A percentile compares a stretch with the other conserved stretches of the same genome.
Evolutionary conservation across 2,797 vertebrate species (phyloP).

Genomic region (Todus mexicanus): DNA sequence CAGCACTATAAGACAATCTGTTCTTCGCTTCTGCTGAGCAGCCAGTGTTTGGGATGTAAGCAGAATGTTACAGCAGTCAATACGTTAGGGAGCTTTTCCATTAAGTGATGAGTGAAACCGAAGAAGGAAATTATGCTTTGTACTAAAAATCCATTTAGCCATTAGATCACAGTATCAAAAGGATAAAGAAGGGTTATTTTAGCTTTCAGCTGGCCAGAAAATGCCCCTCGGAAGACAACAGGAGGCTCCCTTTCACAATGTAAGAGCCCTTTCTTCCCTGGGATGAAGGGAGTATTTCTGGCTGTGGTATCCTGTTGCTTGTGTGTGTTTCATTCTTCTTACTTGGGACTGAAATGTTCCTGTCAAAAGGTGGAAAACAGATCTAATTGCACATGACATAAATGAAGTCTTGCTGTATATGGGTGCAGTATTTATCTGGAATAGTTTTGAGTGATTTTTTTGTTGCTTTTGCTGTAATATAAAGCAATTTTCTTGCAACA

Average conservation of each 20-base stretch:
- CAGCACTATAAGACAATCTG: neutral
- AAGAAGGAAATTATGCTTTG: conserved; percentile 44
- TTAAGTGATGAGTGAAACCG: conserved; percentile 36
- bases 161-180: conserved; percentile 12
- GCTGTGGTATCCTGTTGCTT: conserved; percentile 18
- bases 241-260: conserved; percentile 55
- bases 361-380: conserved; percentile 10
- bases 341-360: neutral
- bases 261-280: conserved; percentile 41
- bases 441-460: neutral
- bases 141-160: conserved; percentile 55
- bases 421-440: neutral
- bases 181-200: conserved; percentile 43
- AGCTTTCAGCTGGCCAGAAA: conserved; percentile 51
- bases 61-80: neutral
- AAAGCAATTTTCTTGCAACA: neutral
- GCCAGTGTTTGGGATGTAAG: neutral
- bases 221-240: conserved; percentile 48
- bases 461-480: neutral
- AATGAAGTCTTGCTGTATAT: neutral
- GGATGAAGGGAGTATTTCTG: conserved; percentile 9
- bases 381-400: neutral
- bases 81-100: conserved; percentile 26
- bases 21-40: neutral
- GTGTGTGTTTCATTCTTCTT: neutral